Percentiles rank a stretch among this genome's conserved stretches.
phyloP scores from a whole-genome alignment of 2,113 vertebrate species.

The Mobula hypostoma region DNA sequence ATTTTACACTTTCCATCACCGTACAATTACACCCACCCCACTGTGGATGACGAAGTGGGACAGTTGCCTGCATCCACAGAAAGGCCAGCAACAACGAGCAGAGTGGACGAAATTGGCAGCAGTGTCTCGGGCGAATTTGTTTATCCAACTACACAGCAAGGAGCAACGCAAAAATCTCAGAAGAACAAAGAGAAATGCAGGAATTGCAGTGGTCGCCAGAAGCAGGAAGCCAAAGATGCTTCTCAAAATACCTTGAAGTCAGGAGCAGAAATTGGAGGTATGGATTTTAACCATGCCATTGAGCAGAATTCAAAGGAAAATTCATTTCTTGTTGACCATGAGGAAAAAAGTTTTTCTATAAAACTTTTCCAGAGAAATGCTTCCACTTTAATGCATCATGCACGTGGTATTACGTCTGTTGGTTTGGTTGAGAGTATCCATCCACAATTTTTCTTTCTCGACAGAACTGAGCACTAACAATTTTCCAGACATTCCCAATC shows the following conservation, averaged over 20 bases:
- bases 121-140: not conserved
- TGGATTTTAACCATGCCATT: not conserved
- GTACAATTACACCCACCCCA: conserved; percentile 44
- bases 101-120: not conserved
- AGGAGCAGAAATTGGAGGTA: too few relatives aligned
- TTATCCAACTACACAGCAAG: not conserved
- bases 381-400: not conserved
- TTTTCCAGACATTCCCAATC: not conserved
- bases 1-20: conserved; percentile 48
- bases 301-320: not conserved
- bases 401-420: not conserved
- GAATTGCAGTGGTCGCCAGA: not conserved
- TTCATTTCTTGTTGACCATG: not conserved
- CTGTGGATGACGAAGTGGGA: not conserved
- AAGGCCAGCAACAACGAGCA: not conserved
- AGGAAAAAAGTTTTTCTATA: not conserved
- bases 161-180: not conserved
- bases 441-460: not conserved
- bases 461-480: not conserved
- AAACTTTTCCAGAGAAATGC: not conserved
- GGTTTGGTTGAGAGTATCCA: not conserved
- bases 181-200: not conserved
- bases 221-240: not conserved
- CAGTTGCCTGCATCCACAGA: not conserved
- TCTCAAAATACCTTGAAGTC: not conserved